A percentile compares a stretch with the other conserved stretches of the same genome.
These are phyloP conservation scores for Cisticola juncidis DNA, from an alignment of 2,113 vertebrate genomes.

Conservation along the genomic window DNA sequence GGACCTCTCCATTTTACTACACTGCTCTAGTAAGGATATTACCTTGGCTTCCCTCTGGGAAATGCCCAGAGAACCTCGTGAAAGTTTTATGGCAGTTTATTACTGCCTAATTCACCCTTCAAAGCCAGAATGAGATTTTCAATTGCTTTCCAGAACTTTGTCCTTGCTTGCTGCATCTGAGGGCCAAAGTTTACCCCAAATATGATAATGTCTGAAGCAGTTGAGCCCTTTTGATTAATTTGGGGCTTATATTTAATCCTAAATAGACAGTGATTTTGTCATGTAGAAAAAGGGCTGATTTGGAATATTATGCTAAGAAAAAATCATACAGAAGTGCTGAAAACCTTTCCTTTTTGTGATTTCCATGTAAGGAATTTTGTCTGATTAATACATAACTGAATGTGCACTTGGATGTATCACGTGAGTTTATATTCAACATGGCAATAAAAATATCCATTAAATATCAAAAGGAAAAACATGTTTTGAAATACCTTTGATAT, in stretches of 20 bases:
- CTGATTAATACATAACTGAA: not conserved
- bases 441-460: not conserved
- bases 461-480: not conserved
- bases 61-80: not conserved
- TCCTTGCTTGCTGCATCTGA: not conserved
- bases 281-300: not conserved
- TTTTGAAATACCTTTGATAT: not conserved
- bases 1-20: not conserved
- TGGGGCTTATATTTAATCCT: not conserved
- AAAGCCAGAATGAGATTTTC: not conserved
- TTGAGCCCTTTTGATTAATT: not conserved
- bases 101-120: constrained; percentile 3
- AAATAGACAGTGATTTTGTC: not conserved
- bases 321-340: not conserved
- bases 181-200: not conserved
- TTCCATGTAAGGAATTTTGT: not conserved
- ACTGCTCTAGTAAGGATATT: not conserved
- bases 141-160: not conserved
- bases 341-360: not conserved
- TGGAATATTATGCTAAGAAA: not conserved
- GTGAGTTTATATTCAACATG: not conserved
- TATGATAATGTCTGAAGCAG: not conserved
- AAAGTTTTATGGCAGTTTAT: constrained; percentile 2
- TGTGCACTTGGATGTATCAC: not conserved
- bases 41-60: not conserved